These are phyloP conservation scores for Ormyrus pomaceus DNA, from an alignment of 2,888 invertebrate genomes.

Conservation along the genomic window DNA sequence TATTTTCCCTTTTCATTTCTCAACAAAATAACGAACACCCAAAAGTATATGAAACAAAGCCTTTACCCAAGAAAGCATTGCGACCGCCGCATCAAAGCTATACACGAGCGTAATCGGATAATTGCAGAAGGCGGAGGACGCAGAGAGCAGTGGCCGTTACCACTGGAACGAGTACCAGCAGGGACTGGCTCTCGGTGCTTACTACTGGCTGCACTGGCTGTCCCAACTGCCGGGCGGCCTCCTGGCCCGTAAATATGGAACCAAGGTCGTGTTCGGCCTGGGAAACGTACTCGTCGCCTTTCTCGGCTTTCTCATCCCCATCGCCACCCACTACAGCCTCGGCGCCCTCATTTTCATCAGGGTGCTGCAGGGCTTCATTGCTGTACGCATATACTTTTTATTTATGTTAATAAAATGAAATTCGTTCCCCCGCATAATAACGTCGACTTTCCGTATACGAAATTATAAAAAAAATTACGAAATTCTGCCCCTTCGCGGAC, in stretches of 20 bases:
- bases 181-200: slow-evolving; percentile 81
- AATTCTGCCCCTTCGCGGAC: not conserved
- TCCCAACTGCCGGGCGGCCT: slow-evolving; percentile 85
- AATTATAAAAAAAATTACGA: not conserved
- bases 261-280: slow-evolving; percentile 83
- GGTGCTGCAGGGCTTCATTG: slow-evolving; percentile 81
- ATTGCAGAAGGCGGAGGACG: not conserved
- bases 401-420: too few relatives aligned
- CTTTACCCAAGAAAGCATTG: too few relatives aligned
- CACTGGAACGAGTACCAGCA: slow-evolving; percentile 83
- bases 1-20: too few relatives aligned
- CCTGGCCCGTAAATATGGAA: slow-evolving; percentile 82
- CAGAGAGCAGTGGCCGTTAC: slow-evolving; percentile 69
- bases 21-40: too few relatives aligned
- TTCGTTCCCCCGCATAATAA: not conserved
- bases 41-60: too few relatives aligned
- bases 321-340: slow-evolving; percentile 79
- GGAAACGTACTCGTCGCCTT: slow-evolving; percentile 81
- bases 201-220: slow-evolving; percentile 85
- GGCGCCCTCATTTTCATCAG: slow-evolving; percentile 79
- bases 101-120: too few relatives aligned
- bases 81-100: too few relatives aligned
- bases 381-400: slow-evolving; percentile 25
- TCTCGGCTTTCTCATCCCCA: slow-evolving; percentile 82
- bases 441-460: not conserved